Conservation (phyloP, 2,888 invertebrate species). For the Sminthurides aquaticus region DNA sequence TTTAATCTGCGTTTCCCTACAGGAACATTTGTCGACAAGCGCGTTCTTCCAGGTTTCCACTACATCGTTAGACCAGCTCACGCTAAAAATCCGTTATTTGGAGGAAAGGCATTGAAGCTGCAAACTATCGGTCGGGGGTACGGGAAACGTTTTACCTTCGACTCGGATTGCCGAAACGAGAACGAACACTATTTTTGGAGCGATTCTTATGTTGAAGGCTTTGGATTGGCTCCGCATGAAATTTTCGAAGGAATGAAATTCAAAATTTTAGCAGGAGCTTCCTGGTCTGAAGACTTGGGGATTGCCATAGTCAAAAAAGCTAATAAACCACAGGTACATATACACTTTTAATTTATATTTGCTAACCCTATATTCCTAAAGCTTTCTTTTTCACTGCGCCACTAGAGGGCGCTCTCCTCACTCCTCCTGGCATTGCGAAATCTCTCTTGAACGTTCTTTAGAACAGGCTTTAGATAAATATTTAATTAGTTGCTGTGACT, state of each 20-base stretch:
- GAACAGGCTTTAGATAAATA: no score
- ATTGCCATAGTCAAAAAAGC: constrained; percentile 62
- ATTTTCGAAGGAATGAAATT: constrained; percentile 62
- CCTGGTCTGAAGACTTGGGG: constrained; percentile 52
- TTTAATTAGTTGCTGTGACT: no score
- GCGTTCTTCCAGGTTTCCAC: constrained; percentile 64
- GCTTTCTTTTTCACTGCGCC: not conserved
- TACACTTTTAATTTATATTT: not conserved
- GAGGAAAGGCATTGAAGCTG: constrained; percentile 59
- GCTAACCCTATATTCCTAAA: not conserved
- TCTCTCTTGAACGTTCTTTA: no score
- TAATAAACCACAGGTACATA: constrained; percentile 59
- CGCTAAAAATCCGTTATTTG: constrained; percentile 57
- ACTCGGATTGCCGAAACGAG: constrained; percentile 55
- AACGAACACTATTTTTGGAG: constrained; percentile 69
- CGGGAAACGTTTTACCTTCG: constrained; percentile 64
- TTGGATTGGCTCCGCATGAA: constrained; percentile 56
- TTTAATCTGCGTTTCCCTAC: no score
- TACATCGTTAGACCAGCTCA: constrained; percentile 65
- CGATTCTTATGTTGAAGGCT: constrained; percentile 60
- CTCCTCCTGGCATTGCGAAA: no score
- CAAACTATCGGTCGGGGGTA: constrained; percentile 66
- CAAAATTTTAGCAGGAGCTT: constrained; percentile 55
- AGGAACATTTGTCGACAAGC: constrained; percentile 66
- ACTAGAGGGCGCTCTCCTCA: no score